Conservation (phyloP, 2,888 invertebrate genomes). For the Aleiodes leptofemur region DNA sequence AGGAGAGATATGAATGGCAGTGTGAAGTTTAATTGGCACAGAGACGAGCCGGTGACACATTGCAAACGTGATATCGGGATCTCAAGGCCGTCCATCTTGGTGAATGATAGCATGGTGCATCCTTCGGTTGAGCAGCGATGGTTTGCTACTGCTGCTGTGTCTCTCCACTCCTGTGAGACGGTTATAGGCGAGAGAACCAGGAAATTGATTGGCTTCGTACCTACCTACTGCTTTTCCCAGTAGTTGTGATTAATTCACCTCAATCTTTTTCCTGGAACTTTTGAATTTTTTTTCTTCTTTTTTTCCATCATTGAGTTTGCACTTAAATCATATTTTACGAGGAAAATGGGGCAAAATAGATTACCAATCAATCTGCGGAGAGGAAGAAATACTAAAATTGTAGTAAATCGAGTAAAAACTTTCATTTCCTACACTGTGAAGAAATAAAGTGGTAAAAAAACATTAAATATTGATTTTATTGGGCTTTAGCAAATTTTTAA, state of each 20-base stretch:
- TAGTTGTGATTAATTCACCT: conserved; percentile 37
- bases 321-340: not conserved
- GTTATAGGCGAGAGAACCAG: conserved; percentile 38
- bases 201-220: conserved; percentile 55
- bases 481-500: too few relatives aligned
- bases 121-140: conserved; percentile 47
- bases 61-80: conserved; percentile 58
- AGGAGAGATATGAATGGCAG: conserved; percentile 13
- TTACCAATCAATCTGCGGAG: too few relatives aligned
- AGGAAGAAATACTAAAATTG: too few relatives aligned
- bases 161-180: conserved; percentile 30
- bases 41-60: conserved; percentile 52
- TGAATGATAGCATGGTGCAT: conserved; percentile 58
- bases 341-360: too few relatives aligned
- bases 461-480: too few relatives aligned
- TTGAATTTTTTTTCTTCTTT: conserved; percentile 17
- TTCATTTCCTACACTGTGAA: too few relatives aligned
- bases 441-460: too few relatives aligned
- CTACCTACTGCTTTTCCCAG: conserved; percentile 21
- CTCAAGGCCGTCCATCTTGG: conserved; percentile 56
- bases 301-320: conserved; percentile 27
- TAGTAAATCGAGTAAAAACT: too few relatives aligned
- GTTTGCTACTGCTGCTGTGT: not conserved
- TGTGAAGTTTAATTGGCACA: conserved; percentile 52
- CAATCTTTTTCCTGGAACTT: conserved; percentile 40